A percentile compares a stretch with the other conserved stretches of the same genome.
phyloP scores from a whole-genome alignment of 2,797 vertebrate species.

The Falco peregrinus region DNA sequence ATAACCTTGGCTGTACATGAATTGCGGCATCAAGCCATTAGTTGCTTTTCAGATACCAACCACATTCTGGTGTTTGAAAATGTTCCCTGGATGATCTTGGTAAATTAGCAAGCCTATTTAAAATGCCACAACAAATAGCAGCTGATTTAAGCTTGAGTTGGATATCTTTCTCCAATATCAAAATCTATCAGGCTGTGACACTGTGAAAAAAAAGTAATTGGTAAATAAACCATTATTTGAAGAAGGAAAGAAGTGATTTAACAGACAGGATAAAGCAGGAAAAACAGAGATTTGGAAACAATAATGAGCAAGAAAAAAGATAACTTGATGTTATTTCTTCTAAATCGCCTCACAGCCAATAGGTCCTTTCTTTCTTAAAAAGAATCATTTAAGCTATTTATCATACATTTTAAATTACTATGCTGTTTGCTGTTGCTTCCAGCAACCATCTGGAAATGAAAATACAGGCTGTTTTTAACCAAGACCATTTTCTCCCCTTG shows the following conservation, averaged over 20 bases:
- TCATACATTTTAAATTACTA: neutral
- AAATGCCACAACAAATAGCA: neutral
- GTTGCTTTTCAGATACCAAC: neutral
- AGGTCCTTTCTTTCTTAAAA: neutral
- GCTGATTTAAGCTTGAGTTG: neutral
- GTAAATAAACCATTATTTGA: neutral
- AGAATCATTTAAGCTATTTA: neutral
- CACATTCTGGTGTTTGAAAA: neutral
- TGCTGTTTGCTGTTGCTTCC: neutral
- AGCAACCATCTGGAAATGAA: slow-evolving; percentile 31
- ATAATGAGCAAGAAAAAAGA: neutral
- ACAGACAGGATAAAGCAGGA: neutral
- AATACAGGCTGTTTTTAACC: neutral
- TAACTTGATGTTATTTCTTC: neutral
- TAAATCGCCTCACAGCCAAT: neutral
- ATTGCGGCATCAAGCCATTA: neutral
- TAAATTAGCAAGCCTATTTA: neutral
- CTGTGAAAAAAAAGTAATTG: neutral
- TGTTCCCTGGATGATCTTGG: neutral
- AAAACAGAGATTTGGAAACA: neutral
- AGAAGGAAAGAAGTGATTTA: neutral
- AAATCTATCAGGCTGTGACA: neutral
- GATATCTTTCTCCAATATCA: neutral
- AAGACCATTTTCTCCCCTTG: neutral
- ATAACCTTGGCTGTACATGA: neutral